A percentile compares a stretch with the other conserved stretches of the same genome.
phyloP scores from a whole-genome alignment of 2,888 invertebrate genomes.

The Megaustenia siamemsis region DNA sequence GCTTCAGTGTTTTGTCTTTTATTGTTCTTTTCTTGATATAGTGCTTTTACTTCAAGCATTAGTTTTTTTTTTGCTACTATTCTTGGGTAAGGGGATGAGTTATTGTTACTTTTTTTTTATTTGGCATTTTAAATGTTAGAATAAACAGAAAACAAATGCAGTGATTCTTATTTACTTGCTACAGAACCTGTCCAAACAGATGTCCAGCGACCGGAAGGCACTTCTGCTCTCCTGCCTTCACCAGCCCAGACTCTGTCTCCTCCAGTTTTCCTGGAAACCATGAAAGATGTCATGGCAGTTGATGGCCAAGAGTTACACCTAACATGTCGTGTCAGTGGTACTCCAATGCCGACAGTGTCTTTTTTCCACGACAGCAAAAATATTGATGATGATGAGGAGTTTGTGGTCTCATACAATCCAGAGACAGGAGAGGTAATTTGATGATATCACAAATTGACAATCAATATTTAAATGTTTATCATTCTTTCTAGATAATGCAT shows the following conservation, averaged over 20 bases:
- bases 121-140: too few species aligned
- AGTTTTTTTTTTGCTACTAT: too few species aligned
- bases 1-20: too few species aligned
- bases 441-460: background rate
- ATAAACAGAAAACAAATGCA: too few species aligned
- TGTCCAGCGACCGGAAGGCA: conserved; percentile 60
- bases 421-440: conserved; percentile 73
- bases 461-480: background rate
- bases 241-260: conserved; percentile 67
- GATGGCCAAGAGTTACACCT: conserved; percentile 78
- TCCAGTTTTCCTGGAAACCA: conserved; percentile 73
- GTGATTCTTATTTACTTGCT: too few species aligned
- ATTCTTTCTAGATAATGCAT: too few species aligned
- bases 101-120: too few species aligned
- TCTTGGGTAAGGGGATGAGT: too few species aligned
- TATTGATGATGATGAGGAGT: conserved; percentile 79
- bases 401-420: conserved; percentile 78
- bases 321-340: conserved; percentile 75
- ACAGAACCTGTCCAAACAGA: conserved; percentile 64
- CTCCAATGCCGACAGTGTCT: conserved; percentile 75
- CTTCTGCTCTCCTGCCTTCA: conserved; percentile 67
- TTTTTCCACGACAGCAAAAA: conserved; percentile 80
- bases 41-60: too few species aligned
- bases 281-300: conserved; percentile 68
- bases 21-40: too few species aligned